Evolutionary conservation across 2,113 vertebrate species (phyloP), one percentile per base, ranked within the genome.

Genomic region (Gymnocephalus cernua): DNA sequence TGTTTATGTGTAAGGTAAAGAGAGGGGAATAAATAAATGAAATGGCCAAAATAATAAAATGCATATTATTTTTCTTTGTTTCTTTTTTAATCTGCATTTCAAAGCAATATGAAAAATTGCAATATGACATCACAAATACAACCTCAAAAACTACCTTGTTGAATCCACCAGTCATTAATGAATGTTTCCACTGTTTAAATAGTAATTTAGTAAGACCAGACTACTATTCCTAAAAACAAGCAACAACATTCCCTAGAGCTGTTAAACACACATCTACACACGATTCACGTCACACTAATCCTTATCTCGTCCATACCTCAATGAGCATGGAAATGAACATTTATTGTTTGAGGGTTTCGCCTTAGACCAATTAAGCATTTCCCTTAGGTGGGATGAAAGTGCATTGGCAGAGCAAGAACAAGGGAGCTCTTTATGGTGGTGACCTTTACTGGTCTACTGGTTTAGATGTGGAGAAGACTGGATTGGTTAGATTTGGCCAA

Each of bases 371-470:
- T 13, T n/a, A 76, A 69, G 70, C 74, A 14, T 82, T 64, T 82
- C 56, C 68, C 32, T 53, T 11, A 51, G 16, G 48, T 47, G 27
- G 25, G 27, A 16, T 67, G 56, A 61, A 83, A 86, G 77, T 35
- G 61, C 16, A 75, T 53, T 25, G 4, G 38, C 87, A 54, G 71
- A 74, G 61, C 1, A 15, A 59, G 76, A 83, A 92, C 86, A 91
- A 88, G 59, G n/a, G 48, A 13, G 45, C 82, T 51, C 70, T 82
- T 41, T 85, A 14, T 79, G 56, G 29, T 7, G n/a, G 23, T 51
- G 84, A 90, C 74, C 75, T 87, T 89, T 84, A 72, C 74, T 23
- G 63, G 51, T 32, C 23, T 62, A 6, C 29, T 86, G 63, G 64
- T 79, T 56, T 18, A 73, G 67, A 74, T 82, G 27, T 27, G 65